Base-by-base conservation (phyloP, 2,888 invertebrate genomes). In the Nephrotoma appendiculata region DNA sequence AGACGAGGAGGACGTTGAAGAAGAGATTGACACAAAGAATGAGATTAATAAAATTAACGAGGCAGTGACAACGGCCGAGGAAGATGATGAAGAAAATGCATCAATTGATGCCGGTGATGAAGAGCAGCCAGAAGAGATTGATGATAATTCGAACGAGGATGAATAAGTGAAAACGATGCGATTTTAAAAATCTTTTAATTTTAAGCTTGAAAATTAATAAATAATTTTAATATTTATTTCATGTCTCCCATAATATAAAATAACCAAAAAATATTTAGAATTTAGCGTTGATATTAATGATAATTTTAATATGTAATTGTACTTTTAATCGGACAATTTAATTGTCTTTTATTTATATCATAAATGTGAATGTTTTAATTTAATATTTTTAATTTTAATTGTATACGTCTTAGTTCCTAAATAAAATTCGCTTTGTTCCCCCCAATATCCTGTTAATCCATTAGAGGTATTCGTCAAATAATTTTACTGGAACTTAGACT, bases 1-100 rank as follows among this genome's bases (percentile, higher is more conserved):
- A 6, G 86, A 86, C 15, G 88, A 88, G 7, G 85, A 86, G 86
- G 87, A 87, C 19, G 85, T 85, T 44, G 85, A 85, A 85, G 85
- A 85, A 15, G 85, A 85, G 19, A 44, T 43, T 44, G 44, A 43
- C 6, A 84, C 84, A 42, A 41, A 41, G 42, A 84, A 84, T 42
- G 84, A 84, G 41, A 41, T 84, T 42, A 31, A 31, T 31, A 84
- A 86, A 87, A 6, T 86, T 0, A 87, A 87, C 5, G 88, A 88
- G 9, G 87, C 85, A 6, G 88, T 87, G 1, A 87, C 86, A 15
- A 90, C 89, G 84, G 91, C 89, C 43, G 89, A 89, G 19, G 87
- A 88, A 4, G 88, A 88, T 48, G 89, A 88, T 31, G 88, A 87
- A 15, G 87, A 88, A n/a, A 88, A 89, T 2, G 88, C 87, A 42